Percentiles rank a stretch among this genome's conserved stretches.
These are phyloP conservation scores for Ditylenchus dipsaci DNA, from an alignment of 1,140 invertebrate genomes.

Conservation along the genomic window DNA sequence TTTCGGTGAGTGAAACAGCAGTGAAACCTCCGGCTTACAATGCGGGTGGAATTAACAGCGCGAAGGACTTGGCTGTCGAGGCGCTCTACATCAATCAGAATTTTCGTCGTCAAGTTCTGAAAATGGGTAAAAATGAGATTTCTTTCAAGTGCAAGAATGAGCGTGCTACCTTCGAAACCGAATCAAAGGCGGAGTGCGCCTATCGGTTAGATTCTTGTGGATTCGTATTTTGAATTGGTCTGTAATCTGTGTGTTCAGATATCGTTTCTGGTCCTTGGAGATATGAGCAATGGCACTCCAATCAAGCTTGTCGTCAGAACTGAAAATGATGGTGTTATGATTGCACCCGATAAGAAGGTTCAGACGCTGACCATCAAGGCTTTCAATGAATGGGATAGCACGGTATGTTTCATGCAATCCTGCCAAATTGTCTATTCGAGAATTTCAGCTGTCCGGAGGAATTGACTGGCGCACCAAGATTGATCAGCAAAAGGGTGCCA, in stretches of 20 bases:
- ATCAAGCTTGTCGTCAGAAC: constrained; percentile 75
- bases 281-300: constrained; percentile 8
- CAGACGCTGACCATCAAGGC: constrained; percentile 93
- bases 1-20: constrained; percentile 96
- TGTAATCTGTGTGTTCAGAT: background rate
- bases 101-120: constrained; percentile 89
- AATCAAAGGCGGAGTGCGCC: no score
- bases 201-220: background rate
- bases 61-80: constrained; percentile 83
- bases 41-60: constrained; percentile 59
- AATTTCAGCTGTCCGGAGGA: constrained; percentile 68
- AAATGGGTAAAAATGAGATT: background rate
- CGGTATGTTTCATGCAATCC: constrained; percentile 61
- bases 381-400: constrained; percentile 96
- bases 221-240: background rate
- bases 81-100: constrained; percentile 99
- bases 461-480: constrained; percentile 94
- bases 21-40: constrained; percentile 94
- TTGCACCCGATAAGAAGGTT: constrained; percentile 65
- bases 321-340: constrained; percentile 90
- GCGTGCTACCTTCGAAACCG: background rate
- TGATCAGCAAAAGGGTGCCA: constrained; percentile 91
- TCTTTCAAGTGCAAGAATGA: background rate
- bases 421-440: constrained; percentile 3
- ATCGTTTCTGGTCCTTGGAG: background rate